These are phyloP conservation scores for Taxidea taxus DNA, from an alignment of 2,113 vertebrate genomes.

Conservation along the genomic window DNA sequence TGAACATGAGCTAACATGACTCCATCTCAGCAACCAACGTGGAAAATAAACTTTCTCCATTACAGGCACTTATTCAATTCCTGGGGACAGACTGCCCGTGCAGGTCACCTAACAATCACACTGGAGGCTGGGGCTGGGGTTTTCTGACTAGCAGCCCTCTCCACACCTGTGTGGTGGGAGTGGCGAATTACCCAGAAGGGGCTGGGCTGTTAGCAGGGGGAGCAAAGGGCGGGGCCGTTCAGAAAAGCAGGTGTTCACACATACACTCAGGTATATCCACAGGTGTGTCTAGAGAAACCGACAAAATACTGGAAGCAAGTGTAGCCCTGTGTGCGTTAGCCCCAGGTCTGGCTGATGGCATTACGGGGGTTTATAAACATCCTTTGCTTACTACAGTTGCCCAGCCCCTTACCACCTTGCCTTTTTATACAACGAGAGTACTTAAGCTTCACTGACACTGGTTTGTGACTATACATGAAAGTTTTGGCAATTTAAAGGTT, in stretches of 20 bases:
- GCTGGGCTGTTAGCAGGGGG: background rate
- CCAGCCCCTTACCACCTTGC: background rate
- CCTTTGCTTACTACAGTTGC: background rate
- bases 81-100: background rate
- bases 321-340: accelerated
- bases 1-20: background rate
- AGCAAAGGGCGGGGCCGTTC: background rate
- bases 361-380: background rate
- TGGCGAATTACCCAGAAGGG: background rate
- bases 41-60: background rate
- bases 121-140: background rate
- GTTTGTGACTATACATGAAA: background rate
- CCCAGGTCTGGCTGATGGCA: background rate
- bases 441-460: background rate
- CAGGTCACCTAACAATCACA: background rate
- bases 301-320: background rate
- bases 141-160: too few relatives aligned
- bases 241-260: background rate
- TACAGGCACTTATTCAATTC: background rate
- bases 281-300: background rate
- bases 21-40: background rate
- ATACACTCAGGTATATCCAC: too few relatives aligned
- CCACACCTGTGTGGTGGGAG: background rate
- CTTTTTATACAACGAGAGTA: background rate
- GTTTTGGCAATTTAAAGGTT: background rate